Conservation (phyloP, 2,888 invertebrate genomes). For the Netelia fuscicornis region DNA sequence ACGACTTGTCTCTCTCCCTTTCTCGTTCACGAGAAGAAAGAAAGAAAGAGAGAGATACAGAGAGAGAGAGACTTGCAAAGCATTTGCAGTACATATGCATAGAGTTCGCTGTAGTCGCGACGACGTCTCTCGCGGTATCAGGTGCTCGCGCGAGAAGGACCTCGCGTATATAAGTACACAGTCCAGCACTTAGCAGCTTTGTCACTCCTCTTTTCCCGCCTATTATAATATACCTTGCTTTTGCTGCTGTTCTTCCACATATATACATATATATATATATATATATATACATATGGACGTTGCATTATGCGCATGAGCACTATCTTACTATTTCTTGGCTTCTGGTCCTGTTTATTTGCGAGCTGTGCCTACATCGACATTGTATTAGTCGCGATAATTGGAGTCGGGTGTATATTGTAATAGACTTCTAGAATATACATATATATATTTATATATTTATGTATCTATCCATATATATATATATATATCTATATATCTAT, state of each 20-base stretch:
- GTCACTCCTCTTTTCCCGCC: constrained; percentile 67
- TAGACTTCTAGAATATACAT: constrained; percentile 23
- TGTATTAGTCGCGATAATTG: constrained; percentile 69
- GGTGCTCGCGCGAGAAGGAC: constrained; percentile 65
- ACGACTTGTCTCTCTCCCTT: constrained; percentile 35
- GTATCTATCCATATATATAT: too few species aligned
- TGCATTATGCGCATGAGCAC: constrained; percentile 4
- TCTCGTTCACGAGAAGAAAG: background rate
- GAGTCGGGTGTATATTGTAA: constrained; percentile 54
- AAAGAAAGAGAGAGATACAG: too few species aligned
- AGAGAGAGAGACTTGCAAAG: background rate
- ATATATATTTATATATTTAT: too few species aligned
- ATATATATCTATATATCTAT: too few species aligned
- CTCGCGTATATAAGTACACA: constrained; percentile 71
- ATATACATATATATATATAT: constrained; percentile 14
- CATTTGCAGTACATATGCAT: constrained; percentile 20
- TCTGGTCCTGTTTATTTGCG: constrained; percentile 37
- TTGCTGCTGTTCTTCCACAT: background rate
- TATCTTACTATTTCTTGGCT: constrained; percentile 56
- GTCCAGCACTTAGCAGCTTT: constrained; percentile 77
- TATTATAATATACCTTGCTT: constrained; percentile 52
- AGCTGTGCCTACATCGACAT: constrained; percentile 56
- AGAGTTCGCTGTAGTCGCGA: constrained; percentile 17
- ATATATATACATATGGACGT: background rate
- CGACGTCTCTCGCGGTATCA: constrained; percentile 64